Base-by-base conservation (phyloP, 2,113 vertebrate species). In the Dascyllus trimaculatus region DNA sequence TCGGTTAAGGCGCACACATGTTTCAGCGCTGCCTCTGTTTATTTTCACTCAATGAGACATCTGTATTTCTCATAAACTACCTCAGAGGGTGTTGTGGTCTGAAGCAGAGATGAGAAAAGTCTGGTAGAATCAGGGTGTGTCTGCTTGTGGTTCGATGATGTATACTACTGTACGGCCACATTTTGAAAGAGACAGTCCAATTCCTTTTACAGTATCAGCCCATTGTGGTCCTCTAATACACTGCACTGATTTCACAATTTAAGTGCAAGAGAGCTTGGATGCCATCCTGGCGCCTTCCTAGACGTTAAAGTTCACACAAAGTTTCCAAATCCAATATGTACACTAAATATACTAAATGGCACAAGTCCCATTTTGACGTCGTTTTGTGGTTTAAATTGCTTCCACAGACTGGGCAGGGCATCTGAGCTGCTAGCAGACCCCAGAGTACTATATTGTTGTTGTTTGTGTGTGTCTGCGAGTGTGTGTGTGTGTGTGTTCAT, bases 51-150 rank as follows among this genome's bases (percentile, higher is more conserved):
- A 56, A 21, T 24, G 71, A 62, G 81, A 84, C 88, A 81, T 91
- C 89, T 92, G 90, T 73, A 81, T 88, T 91, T 91, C 78, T 85
- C 88, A 86, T 85, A 56, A 85, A 78, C 72, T 70, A 60, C 80
- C 63, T 89, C 81, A 86, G 71, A 89, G 79, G 80, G 73, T 85
- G 81, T 73, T 86, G 89, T 35, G 91, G 90, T 92, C 75, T 82
- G 82, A 75, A 75, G 86, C 82, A 63, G 52, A 46, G 73, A 75
- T 65, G 84, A 78, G 81, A 67, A 60, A 81, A 70, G 61, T 22
- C 71, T 84, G 64, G 40, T 15, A 80, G 72, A 85, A 57, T 80
- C 51, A 48, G 89, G 87, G 91, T 49, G 89, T 87, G 86, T 74
- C 84, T 66, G 6, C 51, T 71, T 75, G 81, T 49, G 89, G 85